Evolutionary conservation across 2,113 vertebrate genomes (phyloP).

Genomic region (Amphilophus citrinellus): DNA sequence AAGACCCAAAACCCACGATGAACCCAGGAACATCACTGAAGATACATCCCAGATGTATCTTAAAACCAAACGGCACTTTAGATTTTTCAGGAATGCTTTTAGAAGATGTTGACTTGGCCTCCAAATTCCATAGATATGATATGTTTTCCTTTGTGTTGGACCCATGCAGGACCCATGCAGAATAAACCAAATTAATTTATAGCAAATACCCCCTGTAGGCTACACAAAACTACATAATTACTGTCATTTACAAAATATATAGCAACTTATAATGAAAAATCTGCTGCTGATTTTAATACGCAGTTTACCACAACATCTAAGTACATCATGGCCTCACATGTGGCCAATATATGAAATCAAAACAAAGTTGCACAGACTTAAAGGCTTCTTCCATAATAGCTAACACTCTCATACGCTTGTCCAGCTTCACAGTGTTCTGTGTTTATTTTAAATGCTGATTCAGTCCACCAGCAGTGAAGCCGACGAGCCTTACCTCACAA

Average conservation of each 20-base stretch:
- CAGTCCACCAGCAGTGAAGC: constrained; percentile 9
- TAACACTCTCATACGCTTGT: neutral
- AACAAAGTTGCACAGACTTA: constrained; percentile 21
- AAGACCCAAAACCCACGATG: too few relatives aligned
- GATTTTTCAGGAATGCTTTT: too few relatives aligned
- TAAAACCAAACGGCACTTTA: too few relatives aligned
- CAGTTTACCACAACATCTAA: neutral
- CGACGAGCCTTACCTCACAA: neutral
- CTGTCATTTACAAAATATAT: neutral
- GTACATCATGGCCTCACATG: neutral
- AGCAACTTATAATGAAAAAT: neutral
- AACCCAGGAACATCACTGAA: too few relatives aligned
- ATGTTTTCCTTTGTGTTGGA: too few relatives aligned
- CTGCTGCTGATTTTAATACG: neutral
- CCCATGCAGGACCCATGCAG: too few relatives aligned
- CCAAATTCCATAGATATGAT: too few relatives aligned
- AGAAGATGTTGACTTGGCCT: too few relatives aligned
- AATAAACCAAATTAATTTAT: neutral
- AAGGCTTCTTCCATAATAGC: constrained; percentile 7
- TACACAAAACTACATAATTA: neutral
- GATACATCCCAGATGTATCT: too few relatives aligned
- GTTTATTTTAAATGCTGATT: constrained; percentile 41
- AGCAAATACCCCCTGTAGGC: neutral
- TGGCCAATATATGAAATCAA: neutral
- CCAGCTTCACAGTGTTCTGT: neutral